Percentiles rank a stretch among this genome's conserved stretches.
Evolutionary conservation across 2,888 invertebrate species (phyloP).

Genomic region (Phyllotreta cruciferae): DNA sequence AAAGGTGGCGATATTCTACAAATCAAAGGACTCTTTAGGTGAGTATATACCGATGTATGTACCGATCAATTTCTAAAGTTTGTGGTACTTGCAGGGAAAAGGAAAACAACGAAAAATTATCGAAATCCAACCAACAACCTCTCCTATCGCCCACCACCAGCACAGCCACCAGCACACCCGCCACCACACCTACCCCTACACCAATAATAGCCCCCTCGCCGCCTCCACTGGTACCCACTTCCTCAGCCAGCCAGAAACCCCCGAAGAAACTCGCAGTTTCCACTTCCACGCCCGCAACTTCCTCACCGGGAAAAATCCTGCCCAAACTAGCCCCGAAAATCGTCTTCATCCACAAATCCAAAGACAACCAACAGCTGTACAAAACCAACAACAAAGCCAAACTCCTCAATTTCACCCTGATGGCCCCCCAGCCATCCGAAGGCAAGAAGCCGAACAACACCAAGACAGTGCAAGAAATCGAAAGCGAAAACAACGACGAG

Average conservation of each 20-base stretch:
- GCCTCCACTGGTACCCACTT: constrained; percentile 1
- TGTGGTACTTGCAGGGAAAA: constrained; percentile 56
- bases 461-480: constrained; percentile 25
- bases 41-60: background rate
- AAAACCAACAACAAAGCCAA: constrained; percentile 9
- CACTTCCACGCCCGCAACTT: background rate
- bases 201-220: constrained; percentile 23
- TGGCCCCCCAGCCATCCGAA: constrained; percentile 3
- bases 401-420: constrained; percentile 20
- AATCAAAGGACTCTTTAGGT: constrained; percentile 79
- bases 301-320: background rate
- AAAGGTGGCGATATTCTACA: constrained; percentile 83
- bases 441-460: constrained; percentile 36
- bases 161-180: constrained; percentile 16
- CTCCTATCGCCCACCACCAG: constrained; percentile 3
- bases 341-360: constrained; percentile 32
- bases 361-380: constrained; percentile 23
- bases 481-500: constrained; percentile 18
- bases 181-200: constrained; percentile 20
- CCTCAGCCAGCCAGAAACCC: background rate
- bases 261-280: constrained; percentile 1
- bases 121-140: constrained; percentile 26
- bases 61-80: too few species aligned
- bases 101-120: constrained; percentile 47
- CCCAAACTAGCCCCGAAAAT: constrained; percentile 24